Base-by-base conservation (phyloP, 2,888 invertebrate genomes). In the Agriopis leucophaearia region DNA sequence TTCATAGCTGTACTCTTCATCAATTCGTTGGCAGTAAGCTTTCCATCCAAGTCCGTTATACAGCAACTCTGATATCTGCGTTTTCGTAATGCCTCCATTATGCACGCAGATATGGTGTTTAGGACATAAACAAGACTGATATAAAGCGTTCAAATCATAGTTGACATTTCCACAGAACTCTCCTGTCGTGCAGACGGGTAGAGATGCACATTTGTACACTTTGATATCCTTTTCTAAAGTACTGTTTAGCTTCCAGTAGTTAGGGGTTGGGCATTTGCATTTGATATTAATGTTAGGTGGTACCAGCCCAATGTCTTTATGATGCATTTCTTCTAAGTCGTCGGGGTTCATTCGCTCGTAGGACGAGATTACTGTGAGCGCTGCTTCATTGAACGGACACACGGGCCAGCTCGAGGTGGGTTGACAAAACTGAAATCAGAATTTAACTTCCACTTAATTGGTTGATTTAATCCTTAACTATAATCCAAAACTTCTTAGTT, bases 121-220 rank as follows among this genome's bases (percentile, higher is more conserved):
- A 0, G 96, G 96, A 73, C 96, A 96, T 35, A 94, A 87, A 71
- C 96, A 96, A 8, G 92, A 94, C 77, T 96, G 95, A 79, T 96
- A 96, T 13, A 95, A 87, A 8, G 95, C 94, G 69, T 94, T 94
- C 9, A 94, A 81, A 74, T 96, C 95, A n/a, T 89, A 84, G 75
- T 94, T 91, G 9, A 96, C 94, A 68, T 95, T 90, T 0, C 96
- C 96, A 78, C 96, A 96, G 76, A 95, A 94, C 45, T 96, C 95
- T 0, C 89, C 88, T 0, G 88, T 83, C 16, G 89, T 87, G 77
- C 96, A 96, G 45, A 89, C 82, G 8, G 88, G 88, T 68, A 95
- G 84, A 77, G 95, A 86, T 5, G 88, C 81, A 74, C 95, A 95
- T 70, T 86, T 87, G 71, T 95, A 95, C 1, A 68, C 69, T 13